Evolutionary conservation across 2,113 vertebrate species (phyloP).

Genomic region (Siphamia tubifer): DNA sequence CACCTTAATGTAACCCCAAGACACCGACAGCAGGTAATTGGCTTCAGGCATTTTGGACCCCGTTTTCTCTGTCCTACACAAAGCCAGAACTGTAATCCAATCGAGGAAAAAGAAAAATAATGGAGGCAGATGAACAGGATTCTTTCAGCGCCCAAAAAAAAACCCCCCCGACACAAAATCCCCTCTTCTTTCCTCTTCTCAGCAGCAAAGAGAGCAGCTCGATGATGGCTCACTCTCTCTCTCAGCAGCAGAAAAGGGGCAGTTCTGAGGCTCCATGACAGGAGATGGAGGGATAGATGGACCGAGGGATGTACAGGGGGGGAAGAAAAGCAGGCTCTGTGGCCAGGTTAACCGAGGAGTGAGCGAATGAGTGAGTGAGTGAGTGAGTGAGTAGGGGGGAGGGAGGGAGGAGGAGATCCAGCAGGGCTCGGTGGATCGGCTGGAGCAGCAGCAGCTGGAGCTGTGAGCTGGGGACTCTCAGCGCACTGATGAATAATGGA

Average conservation of each 20-base stretch:
- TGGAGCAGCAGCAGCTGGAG: constrained; percentile 56
- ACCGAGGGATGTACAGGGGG: neutral
- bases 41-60: constrained; percentile 86
- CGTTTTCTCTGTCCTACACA: constrained; percentile 73
- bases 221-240: constrained; percentile 32
- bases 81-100: constrained; percentile 79
- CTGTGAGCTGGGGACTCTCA: constrained; percentile 56
- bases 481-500: constrained; percentile 78
- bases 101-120: constrained; percentile 19
- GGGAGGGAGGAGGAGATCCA: constrained; percentile 49
- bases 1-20: constrained; percentile 87
- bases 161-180: constrained; percentile 43
- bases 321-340: neutral
- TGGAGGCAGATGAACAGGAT: constrained; percentile 69
- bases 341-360: neutral
- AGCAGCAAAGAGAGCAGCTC: constrained; percentile 54
- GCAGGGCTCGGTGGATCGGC: constrained; percentile 18
- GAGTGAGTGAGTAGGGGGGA: no score
- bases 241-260: constrained; percentile 39
- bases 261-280: constrained; percentile 65
- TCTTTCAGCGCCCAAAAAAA: constrained; percentile 40
- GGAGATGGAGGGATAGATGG: neutral
- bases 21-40: constrained; percentile 84
- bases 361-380: no score
- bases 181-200: constrained; percentile 55